Evolutionary conservation across 2,888 invertebrate species (phyloP).

Genomic region (Acanthoscelides obtectus): DNA sequence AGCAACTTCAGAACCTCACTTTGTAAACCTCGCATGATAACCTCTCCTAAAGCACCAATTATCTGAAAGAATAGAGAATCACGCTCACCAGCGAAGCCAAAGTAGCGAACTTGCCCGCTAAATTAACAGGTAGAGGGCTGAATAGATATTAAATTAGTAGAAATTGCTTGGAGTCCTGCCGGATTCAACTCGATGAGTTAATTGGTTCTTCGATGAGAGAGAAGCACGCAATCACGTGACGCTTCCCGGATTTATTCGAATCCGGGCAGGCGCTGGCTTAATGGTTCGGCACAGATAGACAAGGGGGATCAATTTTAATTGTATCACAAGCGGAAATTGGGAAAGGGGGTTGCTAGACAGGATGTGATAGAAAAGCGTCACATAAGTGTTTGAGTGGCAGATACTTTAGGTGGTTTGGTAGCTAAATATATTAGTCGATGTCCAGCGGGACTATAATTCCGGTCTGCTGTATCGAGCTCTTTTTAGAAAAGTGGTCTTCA

Average conservation of each 20-base stretch:
- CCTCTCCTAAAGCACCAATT: not conserved
- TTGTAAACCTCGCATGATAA: not conserved
- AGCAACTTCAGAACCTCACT: too few species aligned
- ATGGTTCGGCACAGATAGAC: conserved; percentile 17
- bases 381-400: too few species aligned
- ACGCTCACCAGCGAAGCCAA: not conserved
- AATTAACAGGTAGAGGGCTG: conserved; percentile 30
- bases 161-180: conserved; percentile 33
- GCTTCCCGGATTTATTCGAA: conserved; percentile 31
- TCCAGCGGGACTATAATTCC: too few species aligned
- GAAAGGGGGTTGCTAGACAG: not conserved
- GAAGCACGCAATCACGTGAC: conserved; percentile 43
- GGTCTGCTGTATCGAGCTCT: too few species aligned
- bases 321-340: conserved; percentile 4
- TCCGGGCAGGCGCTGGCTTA: conserved; percentile 20
- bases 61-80: not conserved
- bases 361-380: not conserved
- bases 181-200: conserved; percentile 36
- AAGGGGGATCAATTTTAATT: conserved; percentile 13
- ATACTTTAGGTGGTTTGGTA: too few species aligned
- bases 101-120: conserved; percentile 9
- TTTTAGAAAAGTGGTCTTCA: too few species aligned
- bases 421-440: too few species aligned
- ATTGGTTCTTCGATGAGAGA: conserved; percentile 42
- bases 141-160: conserved; percentile 41